Percentiles rank a stretch among this genome's conserved stretches.
phyloP scores from a whole-genome alignment of 2,797 vertebrate species.

The Zalophus californianus region DNA sequence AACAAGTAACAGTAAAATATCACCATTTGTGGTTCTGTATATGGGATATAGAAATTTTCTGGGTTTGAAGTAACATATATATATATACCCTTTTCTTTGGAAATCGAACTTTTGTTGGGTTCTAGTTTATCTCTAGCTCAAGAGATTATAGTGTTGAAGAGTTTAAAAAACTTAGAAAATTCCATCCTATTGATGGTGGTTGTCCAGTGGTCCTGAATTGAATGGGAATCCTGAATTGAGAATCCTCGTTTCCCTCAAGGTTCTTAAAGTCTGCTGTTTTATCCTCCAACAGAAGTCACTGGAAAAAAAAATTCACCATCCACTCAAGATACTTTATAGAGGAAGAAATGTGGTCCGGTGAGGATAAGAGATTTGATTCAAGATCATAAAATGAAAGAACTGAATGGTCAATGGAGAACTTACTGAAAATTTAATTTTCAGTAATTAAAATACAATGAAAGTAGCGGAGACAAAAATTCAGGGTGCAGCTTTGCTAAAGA shows the following conservation, averaged over 20 bases:
- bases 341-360: background rate
- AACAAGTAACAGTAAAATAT: background rate
- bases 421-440: constrained; percentile 47
- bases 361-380: background rate
- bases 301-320: background rate
- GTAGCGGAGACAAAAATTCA: background rate
- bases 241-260: background rate
- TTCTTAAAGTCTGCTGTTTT: background rate
- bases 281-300: background rate
- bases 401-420: background rate
- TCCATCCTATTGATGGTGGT: background rate
- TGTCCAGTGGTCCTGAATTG: background rate
- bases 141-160: background rate
- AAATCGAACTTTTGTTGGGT: background rate
- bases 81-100: background rate
- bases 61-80: background rate
- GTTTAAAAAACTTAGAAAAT: background rate
- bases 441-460: constrained; percentile 26
- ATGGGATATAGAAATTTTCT: background rate
- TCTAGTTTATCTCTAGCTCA: background rate
- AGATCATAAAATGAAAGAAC: background rate
- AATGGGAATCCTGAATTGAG: background rate
- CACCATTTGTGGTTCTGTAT: background rate
- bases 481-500: background rate
- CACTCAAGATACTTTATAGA: background rate